phyloP scores from a whole-genome alignment of 2,113 vertebrate genomes.

The Oreochromis spilurus region DNA sequence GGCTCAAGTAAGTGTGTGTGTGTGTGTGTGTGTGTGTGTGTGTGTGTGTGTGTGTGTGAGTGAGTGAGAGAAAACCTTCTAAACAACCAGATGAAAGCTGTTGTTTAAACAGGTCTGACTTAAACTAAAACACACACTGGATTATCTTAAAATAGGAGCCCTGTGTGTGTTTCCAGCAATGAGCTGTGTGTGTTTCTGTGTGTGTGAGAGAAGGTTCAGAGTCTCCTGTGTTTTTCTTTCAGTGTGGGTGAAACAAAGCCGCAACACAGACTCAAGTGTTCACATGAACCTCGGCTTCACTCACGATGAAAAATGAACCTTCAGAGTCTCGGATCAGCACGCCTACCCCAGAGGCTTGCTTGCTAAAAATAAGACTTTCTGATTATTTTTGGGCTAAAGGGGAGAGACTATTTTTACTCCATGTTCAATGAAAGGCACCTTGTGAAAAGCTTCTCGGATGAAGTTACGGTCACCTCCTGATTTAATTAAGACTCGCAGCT shows the following conservation, averaged over 20 bases:
- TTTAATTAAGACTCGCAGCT: neutral
- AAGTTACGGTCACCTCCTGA: neutral
- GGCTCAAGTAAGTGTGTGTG: neutral
- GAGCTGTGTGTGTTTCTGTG: neutral
- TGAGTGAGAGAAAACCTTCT: neutral
- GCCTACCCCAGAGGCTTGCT: neutral
- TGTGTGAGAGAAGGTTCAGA: neutral
- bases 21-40: neutral
- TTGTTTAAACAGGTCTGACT: neutral
- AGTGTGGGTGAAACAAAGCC: neutral
- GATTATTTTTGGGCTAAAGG: neutral
- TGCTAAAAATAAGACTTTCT: neutral
- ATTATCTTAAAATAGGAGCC: neutral
- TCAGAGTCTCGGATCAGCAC: neutral
- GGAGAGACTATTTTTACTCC: neutral
- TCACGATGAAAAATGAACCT: neutral
- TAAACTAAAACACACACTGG: neutral
- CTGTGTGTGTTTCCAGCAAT: constrained; percentile 12
- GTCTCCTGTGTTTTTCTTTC: constrained; percentile 21
- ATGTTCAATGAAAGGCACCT: neutral
- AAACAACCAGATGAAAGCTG: neutral
- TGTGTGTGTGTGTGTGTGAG: too few relatives aligned
- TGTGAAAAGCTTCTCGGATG: neutral
- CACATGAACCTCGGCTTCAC: neutral
- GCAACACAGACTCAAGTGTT: neutral